Evolutionary conservation across 2,888 invertebrate genomes (phyloP), one percentile per base, ranked within the genome.

Genomic region (Petrolisthes manimaculis): DNA sequence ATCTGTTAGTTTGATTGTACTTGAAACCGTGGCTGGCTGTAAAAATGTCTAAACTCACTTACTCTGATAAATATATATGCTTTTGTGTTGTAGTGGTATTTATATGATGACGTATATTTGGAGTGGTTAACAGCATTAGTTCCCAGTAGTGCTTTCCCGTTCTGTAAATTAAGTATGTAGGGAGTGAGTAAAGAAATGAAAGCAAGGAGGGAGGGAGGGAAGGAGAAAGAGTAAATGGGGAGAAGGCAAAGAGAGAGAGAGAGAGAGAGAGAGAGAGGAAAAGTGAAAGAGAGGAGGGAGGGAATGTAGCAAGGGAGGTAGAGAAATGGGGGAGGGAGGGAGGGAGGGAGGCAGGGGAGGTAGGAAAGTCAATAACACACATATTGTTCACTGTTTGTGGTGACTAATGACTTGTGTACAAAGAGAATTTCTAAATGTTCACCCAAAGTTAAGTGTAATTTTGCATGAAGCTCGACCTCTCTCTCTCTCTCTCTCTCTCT

Each of bases 401-500:
- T 83, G 83, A 83, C 87, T 87, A 87, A 87, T 87, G 87, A 87
- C 87, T 87, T 87, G 87, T 87, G 87, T 83, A 83, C 87, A 87
- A 87, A 87, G 87, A 74, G 87, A 87, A 87, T 87, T 87, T 83
- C 83, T 83, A 87, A 87, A 83, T 83, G 83, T 79, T 79, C 87
- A 83, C 83, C 69, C 83, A 78, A 87, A 83, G 87, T 83, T 87
- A 83, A 87, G 87, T 69, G 87, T 87, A 87, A 87, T 87, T 87
- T 87, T 87, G 87, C 87, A 87, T 87, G 87, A 87, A 83, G 71
- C 83, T 75, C 9, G 55, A 54, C 54, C 79, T 69, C 75, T 75
- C 21, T 71, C 71, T 71, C n/a, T 12, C n/a, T 71, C n/a, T 71
- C n/a, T 8, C 12, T 71, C 71, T 5, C 5, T 12, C 5, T 71